Conservation (phyloP, 2,113 vertebrate species). For the Cervus canadensis region DNA sequence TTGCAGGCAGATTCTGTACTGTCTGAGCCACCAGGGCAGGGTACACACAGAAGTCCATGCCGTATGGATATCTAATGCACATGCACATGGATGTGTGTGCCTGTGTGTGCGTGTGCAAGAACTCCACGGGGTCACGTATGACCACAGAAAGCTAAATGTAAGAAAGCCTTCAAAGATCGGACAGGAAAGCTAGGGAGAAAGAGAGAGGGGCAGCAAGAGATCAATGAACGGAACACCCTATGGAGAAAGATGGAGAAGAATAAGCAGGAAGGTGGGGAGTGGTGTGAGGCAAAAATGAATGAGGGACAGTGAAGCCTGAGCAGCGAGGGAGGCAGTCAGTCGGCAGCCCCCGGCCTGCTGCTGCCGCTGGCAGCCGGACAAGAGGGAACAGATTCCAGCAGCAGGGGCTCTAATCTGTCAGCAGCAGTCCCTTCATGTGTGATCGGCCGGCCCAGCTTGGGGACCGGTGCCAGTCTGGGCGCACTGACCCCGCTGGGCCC, state of each 20-base stretch:
- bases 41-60: not conserved
- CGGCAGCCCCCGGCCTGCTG: slow-evolving; percentile 56
- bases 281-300: not conserved
- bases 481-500: not conserved
- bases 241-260: not conserved
- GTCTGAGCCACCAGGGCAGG: not conserved
- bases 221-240: not conserved
- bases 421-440: slow-evolving; percentile 38
- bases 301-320: not conserved
- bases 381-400: slow-evolving; percentile 77
- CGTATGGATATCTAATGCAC: not conserved
- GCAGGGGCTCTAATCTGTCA: slow-evolving; percentile 73
- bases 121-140: not conserved
- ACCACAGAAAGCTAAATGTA: not conserved
- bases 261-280: not conserved
- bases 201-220: slow-evolving; percentile 12
- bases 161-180: not conserved
- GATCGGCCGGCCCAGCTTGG: slow-evolving; percentile 61
- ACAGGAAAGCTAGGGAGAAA: not conserved
- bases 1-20: not conserved
- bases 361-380: slow-evolving; percentile 70
- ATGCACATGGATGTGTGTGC: too few relatives aligned
- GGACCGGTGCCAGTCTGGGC: slow-evolving; percentile 50
- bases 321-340: fast-evolving
- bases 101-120: not conserved